phyloP scores from a whole-genome alignment of 2,888 invertebrate species.

The Leptarthrus brevirostris region DNA sequence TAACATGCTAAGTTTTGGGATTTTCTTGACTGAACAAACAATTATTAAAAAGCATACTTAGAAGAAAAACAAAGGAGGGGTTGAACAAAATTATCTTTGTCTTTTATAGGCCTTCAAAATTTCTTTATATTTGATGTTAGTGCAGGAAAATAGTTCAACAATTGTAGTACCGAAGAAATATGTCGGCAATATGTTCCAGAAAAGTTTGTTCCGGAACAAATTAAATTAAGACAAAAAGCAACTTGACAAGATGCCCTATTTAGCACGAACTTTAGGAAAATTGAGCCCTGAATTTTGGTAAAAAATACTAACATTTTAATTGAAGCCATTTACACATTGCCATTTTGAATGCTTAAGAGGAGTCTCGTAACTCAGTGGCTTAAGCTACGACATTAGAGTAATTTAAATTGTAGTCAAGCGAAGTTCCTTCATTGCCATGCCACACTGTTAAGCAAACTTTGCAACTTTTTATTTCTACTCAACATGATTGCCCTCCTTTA shows the following conservation, averaged over 20 bases:
- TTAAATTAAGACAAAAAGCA: conserved; percentile 7
- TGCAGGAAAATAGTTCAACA: no score
- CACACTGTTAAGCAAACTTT: conserved; percentile 46
- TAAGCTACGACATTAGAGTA: conserved; percentile 13
- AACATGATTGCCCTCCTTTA: conserved; percentile 44
- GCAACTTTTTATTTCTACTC: conserved; percentile 46
- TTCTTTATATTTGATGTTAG: no score
- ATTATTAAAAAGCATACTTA: no score
- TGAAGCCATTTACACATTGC: conserved; percentile 46
- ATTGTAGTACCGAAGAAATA: no score
- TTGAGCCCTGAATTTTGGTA: not conserved
- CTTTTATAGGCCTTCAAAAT: no score
- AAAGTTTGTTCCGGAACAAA: not conserved
- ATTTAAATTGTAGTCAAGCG: conserved; percentile 41
- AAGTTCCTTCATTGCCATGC: conserved; percentile 44
- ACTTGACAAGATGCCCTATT: conserved; percentile 26
- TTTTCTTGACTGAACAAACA: no score
- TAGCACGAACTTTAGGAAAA: conserved; percentile 3
- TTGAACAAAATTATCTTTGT: no score
- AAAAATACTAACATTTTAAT: conserved; percentile 28
- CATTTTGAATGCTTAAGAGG: conserved; percentile 17
- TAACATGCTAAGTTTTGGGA: no score
- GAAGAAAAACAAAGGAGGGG: no score
- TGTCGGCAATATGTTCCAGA: no score
- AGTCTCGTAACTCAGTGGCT: not conserved